Evolutionary conservation across 2,888 invertebrate genomes (phyloP).

Genomic region (Yponomeuta plumbellus): DNA sequence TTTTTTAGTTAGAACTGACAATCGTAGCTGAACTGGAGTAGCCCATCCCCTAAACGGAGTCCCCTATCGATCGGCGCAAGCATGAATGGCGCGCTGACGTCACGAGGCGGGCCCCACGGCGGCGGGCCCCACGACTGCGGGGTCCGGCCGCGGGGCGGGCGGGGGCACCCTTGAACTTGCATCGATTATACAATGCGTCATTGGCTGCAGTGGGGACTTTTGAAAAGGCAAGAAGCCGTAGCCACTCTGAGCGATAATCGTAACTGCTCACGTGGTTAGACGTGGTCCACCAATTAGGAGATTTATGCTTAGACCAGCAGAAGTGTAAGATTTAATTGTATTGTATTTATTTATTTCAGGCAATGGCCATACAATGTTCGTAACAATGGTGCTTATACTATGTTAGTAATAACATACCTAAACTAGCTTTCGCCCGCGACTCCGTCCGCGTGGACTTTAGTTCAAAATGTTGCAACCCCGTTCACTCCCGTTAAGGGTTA

Average conservation of each 20-base stretch:
- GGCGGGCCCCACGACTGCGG: neutral
- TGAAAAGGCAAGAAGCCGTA: neutral
- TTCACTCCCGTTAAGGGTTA: too few relatives aligned
- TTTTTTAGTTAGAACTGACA: too few relatives aligned
- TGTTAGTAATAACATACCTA: too few relatives aligned
- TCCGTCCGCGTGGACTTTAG: too few relatives aligned
- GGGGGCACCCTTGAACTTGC: conserved; percentile 15
- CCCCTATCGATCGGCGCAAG: neutral
- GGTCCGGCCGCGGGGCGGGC: neutral
- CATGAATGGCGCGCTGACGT: conserved; percentile 16
- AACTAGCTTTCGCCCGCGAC: too few relatives aligned
- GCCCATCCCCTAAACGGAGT: neutral
- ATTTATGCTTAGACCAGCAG: neutral
- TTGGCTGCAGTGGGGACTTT: neutral
- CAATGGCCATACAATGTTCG: too few relatives aligned
- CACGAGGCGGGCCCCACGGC: neutral
- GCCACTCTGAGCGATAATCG: too few relatives aligned
- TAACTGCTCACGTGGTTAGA: neutral
- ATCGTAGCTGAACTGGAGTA: neutral
- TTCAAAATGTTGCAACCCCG: too few relatives aligned
- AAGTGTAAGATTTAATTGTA: too few relatives aligned
- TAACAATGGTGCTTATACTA: too few relatives aligned
- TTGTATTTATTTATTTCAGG: too few relatives aligned
- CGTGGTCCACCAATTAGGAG: neutral
- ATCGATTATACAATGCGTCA: neutral